Evolutionary conservation across 2,113 vertebrate genomes (phyloP).

Genomic region (Gasterosteus nipponicus): DNA sequence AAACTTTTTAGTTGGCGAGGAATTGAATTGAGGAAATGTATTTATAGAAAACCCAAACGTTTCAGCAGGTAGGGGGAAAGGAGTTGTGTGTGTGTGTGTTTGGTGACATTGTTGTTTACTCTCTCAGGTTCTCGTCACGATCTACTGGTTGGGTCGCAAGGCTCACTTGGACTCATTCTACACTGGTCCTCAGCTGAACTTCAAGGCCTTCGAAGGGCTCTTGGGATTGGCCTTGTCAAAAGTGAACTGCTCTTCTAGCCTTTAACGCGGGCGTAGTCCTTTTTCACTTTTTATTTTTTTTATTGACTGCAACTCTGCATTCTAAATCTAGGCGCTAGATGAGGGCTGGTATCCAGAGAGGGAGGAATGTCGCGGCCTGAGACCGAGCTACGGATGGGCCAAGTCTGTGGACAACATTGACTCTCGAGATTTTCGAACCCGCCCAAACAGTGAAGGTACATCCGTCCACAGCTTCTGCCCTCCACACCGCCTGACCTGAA

Average conservation of each 20-base stretch:
- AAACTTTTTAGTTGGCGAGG: background rate
- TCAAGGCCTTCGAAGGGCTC: slow-evolving; percentile 95
- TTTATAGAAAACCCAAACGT: background rate
- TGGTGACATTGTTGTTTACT: background rate
- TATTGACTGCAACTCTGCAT: background rate
- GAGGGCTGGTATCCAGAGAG: slow-evolving; percentile 84
- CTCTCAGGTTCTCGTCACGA: slow-evolving; percentile 93
- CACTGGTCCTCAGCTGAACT: slow-evolving; percentile 89
- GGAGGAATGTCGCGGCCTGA: slow-evolving; percentile 69
- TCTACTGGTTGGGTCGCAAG: slow-evolving; percentile 97
- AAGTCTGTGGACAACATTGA: slow-evolving; percentile 88
- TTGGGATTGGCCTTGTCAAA: slow-evolving; percentile 78
- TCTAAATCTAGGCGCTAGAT: slow-evolving; percentile 69
- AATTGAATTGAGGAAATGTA: background rate
- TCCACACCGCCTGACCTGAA: background rate
- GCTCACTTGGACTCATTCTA: slow-evolving; percentile 87
- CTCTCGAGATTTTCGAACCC: slow-evolving; percentile 81
- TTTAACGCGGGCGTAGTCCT: background rate
- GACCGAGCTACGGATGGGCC: slow-evolving; percentile 74
- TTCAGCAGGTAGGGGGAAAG: background rate
- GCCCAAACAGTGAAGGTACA: slow-evolving; percentile 87
- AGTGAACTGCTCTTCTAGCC: slow-evolving; percentile 41
- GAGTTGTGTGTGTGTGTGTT: background rate
- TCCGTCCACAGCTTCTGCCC: background rate
- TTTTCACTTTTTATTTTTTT: background rate